Evolutionary conservation across 2,113 vertebrate species (phyloP).

Genomic region (Piaya cayana): DNA sequence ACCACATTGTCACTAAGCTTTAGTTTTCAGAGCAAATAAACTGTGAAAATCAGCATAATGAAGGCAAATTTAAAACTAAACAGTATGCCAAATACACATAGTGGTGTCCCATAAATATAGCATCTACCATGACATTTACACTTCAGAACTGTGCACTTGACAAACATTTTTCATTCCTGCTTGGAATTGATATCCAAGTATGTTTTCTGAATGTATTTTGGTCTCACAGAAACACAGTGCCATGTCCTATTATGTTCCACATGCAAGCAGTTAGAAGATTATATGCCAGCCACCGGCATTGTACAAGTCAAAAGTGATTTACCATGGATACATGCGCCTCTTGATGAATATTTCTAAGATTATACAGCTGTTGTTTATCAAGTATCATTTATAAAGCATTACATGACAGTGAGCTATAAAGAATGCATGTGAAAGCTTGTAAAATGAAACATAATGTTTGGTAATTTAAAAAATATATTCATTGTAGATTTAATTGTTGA

Average conservation of each 20-base stretch:
- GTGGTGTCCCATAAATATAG: neutral
- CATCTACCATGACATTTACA: neutral
- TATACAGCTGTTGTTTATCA: constrained; percentile 67
- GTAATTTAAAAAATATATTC: constrained; percentile 67
- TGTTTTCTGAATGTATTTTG: constrained; percentile 45
- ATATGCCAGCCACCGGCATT: constrained; percentile 8
- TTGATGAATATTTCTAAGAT: constrained; percentile 68
- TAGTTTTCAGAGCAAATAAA: constrained; percentile 6
- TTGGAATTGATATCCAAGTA: constrained; percentile 12
- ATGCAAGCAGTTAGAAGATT: constrained; percentile 36
- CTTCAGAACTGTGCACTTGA: neutral
- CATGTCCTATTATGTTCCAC: neutral
- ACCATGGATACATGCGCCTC: constrained; percentile 44
- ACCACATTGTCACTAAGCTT: neutral
- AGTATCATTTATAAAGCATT: constrained; percentile 71
- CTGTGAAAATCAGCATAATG: neutral
- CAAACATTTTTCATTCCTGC: constrained; percentile 4
- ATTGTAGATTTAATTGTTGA: constrained; percentile 70
- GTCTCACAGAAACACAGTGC: constrained; percentile 21
- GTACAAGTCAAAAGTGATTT: constrained; percentile 59
- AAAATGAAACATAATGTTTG: constrained; percentile 67
- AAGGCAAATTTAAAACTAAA: constrained; percentile 22
- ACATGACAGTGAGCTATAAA: constrained; percentile 66
- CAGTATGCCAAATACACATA: neutral
- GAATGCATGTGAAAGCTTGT: constrained; percentile 52